Base-by-base conservation (phyloP, 1,140 invertebrate species). In the Heliconius himera region DNA sequence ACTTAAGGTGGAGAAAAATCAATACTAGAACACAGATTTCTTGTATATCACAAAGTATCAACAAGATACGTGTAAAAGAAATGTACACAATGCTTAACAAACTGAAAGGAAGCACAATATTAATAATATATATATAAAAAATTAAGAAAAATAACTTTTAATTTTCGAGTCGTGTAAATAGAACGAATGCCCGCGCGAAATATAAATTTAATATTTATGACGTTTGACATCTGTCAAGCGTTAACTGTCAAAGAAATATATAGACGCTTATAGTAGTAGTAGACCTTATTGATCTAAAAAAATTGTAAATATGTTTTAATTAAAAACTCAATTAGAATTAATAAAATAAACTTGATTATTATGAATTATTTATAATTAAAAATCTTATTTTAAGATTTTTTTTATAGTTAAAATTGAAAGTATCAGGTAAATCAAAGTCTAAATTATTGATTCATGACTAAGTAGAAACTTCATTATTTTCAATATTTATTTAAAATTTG, bases 1-100 rank as follows among this genome's bases (percentile, higher is more conserved):
- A 22, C 8, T 66, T 29, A 13, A 26, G 13, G 60, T 36, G 29
- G 20, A 78, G 74, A 80, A 80, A 80, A 80, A 80, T 80, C 78
- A 80, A 80, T 80, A 80, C 46, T 74, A 46, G 70, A 56, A 74
- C 29, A 74, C 29, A 26, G 38, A 16, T 51, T 77, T 77, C 22
- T n/a, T 60, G 4, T 66, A 26, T 26, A 66, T 66, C 22, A 26
- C 26, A 22, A 46, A 38, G 20, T 60, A 66, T 8, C 20, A 76
- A 41, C 26, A 18, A 70, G 36, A 76, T 60, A n/a, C 3, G 46
- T 29, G 3, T 29, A 29, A 26, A 66, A 66, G 2, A 66, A 60
- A 66, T 29, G 22, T 29, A 29, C n/a, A 66, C 22, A 66, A 26
- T 29, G 0, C 1, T 66, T 66, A 5, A 2, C 3, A 29, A 16